Conservation (phyloP, 2,797 vertebrate species). For the Phataginus tricuspis region DNA sequence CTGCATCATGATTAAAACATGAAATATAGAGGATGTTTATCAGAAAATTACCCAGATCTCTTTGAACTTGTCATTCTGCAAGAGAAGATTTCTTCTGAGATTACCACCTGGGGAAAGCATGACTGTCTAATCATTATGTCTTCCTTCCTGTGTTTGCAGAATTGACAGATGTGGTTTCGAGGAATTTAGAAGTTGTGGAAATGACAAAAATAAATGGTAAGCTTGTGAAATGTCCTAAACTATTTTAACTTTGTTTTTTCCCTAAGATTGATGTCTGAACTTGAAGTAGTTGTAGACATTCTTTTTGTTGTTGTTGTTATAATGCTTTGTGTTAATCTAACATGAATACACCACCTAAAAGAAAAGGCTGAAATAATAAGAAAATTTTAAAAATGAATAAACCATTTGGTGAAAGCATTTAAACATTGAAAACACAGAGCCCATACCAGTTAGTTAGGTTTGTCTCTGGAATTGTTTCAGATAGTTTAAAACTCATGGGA, state of each 20-base stretch:
- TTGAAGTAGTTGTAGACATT: not conserved
- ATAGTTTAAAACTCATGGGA: not conserved
- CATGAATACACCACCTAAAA: not conserved
- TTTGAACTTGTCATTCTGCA: conserved; percentile 62
- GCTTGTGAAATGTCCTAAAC: not conserved
- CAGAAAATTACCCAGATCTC: conserved; percentile 53
- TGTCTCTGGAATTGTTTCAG: not conserved
- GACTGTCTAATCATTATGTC: conserved; percentile 39
- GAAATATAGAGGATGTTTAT: conserved; percentile 55
- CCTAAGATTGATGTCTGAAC: not conserved
- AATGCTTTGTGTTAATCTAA: not conserved
- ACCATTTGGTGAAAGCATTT: not conserved
- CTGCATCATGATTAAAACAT: conserved; percentile 71
- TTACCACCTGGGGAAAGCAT: conserved; percentile 52
- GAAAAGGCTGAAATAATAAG: not conserved
- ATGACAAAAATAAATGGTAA: not conserved
- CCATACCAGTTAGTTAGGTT: not conserved
- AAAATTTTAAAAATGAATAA: not conserved
- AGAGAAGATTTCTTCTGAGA: conserved; percentile 40
- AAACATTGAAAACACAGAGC: not conserved
- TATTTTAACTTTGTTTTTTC: not conserved
- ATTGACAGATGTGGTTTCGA: not conserved
- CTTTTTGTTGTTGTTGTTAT: not conserved
- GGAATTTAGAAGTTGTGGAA: not conserved
- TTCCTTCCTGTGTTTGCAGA: conserved; percentile 55